Percentiles rank a stretch among this genome's conserved stretches.
Evolutionary conservation across 1,140 invertebrate species (phyloP).

Genomic region (Leptinotarsa texana): DNA sequence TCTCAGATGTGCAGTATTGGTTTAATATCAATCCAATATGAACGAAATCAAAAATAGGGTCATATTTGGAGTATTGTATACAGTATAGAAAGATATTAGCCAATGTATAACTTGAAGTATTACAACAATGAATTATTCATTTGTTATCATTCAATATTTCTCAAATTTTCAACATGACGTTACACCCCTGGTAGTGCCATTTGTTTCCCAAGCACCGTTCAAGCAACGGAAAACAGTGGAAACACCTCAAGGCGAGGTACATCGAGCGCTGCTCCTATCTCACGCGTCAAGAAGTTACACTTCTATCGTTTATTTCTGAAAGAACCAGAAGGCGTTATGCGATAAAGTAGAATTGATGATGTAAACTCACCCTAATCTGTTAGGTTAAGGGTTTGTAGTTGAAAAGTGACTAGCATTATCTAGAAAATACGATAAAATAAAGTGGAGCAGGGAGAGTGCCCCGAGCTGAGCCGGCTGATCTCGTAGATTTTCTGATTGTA

Average conservation of each 20-base stretch:
- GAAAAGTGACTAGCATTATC: constrained; percentile 22
- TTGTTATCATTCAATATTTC: too few species aligned
- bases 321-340: constrained; percentile 12
- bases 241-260: constrained; percentile 11
- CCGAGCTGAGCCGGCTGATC: neutral
- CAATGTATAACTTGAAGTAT: too few species aligned
- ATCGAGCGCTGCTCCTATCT: constrained; percentile 1
- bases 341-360: constrained; percentile 24
- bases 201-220: constrained; percentile 6
- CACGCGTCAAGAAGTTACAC: constrained; percentile 14
- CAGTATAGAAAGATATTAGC: too few species aligned
- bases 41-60: too few species aligned
- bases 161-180: neutral
- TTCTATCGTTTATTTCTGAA: constrained; percentile 12
- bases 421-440: neutral
- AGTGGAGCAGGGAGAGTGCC: neutral
- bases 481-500: neutral
- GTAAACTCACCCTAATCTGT: constrained; percentile 24
- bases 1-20: too few species aligned
- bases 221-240: neutral
- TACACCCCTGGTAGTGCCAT: neutral
- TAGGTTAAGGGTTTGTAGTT: constrained; percentile 23
- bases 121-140: too few species aligned
- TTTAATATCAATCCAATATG: too few species aligned
- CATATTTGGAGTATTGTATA: too few species aligned